phyloP scores from a whole-genome alignment of 2,797 vertebrate genomes.

The Tamandua tetradactyla region DNA sequence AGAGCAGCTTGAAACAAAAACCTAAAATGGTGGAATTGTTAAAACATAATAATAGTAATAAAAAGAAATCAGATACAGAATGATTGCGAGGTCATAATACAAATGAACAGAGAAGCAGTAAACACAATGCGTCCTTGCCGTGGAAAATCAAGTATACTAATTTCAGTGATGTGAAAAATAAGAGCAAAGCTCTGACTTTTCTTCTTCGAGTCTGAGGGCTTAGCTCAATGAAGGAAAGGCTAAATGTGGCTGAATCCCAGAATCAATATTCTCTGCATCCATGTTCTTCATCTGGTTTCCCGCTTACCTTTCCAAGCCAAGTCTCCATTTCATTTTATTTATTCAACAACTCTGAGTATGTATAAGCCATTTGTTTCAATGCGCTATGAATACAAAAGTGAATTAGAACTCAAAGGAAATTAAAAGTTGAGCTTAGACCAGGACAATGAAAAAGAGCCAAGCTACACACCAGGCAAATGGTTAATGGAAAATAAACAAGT shows the following conservation, averaged over 20 bases:
- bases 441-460: neutral
- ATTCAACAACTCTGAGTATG: neutral
- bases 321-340: neutral
- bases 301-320: neutral
- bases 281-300: conserved; percentile 11
- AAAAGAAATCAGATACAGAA: neutral
- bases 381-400: neutral
- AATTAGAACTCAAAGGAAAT: neutral
- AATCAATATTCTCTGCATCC: neutral
- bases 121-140: neutral
- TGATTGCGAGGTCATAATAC: neutral
- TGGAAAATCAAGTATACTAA: neutral
- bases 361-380: neutral
- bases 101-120: neutral
- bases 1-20: too few relatives aligned
- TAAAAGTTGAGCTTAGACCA: neutral
- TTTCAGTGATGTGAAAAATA: neutral
- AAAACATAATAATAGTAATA: too few relatives aligned
- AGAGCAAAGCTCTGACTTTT: neutral
- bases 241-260: neutral
- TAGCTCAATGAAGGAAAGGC: neutral
- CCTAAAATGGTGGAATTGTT: too few relatives aligned
- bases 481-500: neutral
- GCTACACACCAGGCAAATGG: neutral
- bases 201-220: neutral